phyloP scores from a whole-genome alignment of 1,140 invertebrate genomes.

The Trinorchestia longiramus region DNA sequence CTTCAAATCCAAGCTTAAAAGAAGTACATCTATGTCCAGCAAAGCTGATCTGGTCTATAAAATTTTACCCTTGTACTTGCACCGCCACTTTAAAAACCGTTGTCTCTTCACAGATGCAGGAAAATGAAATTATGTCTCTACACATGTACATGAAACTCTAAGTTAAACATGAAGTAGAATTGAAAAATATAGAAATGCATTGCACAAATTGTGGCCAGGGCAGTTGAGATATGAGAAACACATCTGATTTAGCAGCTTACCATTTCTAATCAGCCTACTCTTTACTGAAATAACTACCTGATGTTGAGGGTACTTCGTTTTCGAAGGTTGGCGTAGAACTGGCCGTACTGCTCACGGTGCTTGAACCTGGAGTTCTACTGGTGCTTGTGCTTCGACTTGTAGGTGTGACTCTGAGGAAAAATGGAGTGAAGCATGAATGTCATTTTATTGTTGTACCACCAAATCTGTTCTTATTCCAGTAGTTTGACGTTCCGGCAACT shows the following conservation, averaged over 20 bases:
- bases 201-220: too few relatives aligned
- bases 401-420: not conserved
- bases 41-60: too few relatives aligned
- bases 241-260: not conserved
- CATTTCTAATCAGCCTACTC: not conserved
- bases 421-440: not conserved
- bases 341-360: not conserved
- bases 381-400: not conserved
- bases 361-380: not conserved
- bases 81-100: too few relatives aligned
- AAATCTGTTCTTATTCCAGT: not conserved
- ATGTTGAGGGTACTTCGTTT: not conserved
- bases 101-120: too few relatives aligned
- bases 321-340: not conserved
- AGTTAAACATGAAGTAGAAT: too few relatives aligned
- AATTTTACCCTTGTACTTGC: too few relatives aligned
- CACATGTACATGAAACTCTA: too few relatives aligned
- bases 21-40: too few relatives aligned
- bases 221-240: too few relatives aligned
- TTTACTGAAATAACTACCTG: not conserved
- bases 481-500: not conserved
- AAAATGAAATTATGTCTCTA: too few relatives aligned
- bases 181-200: too few relatives aligned
- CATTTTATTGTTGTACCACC: not conserved
- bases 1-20: too few relatives aligned